Evolutionary conservation across 1,140 invertebrate genomes (phyloP).

Genomic region (Heliconius hewitsoni): DNA sequence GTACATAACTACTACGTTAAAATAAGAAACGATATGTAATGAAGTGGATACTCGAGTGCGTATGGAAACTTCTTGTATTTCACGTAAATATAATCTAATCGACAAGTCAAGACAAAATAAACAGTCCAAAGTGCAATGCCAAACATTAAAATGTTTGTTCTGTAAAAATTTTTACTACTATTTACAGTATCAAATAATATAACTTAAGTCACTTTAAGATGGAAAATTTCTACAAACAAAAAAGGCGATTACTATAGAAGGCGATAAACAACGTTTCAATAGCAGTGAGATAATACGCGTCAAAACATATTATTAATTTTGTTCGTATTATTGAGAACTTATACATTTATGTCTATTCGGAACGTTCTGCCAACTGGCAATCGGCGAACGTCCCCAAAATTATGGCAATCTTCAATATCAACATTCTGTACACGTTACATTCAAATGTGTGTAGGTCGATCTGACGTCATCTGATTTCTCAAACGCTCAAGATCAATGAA

Average conservation of each 20-base stretch:
- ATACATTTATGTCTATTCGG: slow-evolving; percentile 30
- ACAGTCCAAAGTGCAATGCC: slow-evolving; percentile 15
- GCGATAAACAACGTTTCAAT: slow-evolving; percentile 15
- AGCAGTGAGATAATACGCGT: slow-evolving; percentile 13
- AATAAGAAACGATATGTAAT: not conserved
- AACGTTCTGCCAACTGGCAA: slow-evolving; percentile 67
- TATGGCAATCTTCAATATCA: slow-evolving; percentile 41
- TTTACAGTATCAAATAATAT: not conserved
- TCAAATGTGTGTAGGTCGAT: slow-evolving; percentile 42
- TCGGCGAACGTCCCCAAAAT: slow-evolving; percentile 47
- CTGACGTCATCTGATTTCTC: slow-evolving; percentile 22
- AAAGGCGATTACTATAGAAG: not conserved
- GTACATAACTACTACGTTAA: not conserved
- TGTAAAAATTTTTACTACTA: not conserved
- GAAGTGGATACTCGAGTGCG: slow-evolving; percentile 26
- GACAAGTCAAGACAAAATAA: slow-evolving; percentile 13
- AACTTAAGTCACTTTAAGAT: not conserved
- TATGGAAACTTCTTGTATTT: slow-evolving; percentile 32
- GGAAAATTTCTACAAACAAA: slow-evolving; percentile 22
- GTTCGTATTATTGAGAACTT: slow-evolving; percentile 9
- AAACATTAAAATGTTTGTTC: not conserved
- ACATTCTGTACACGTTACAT: slow-evolving; percentile 43
- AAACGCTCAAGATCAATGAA: slow-evolving; percentile 40
- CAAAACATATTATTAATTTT: slow-evolving; percentile 21
- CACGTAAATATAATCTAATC: slow-evolving; percentile 28